phyloP scores from a whole-genome alignment of 2,797 vertebrate species.

The Vipera latastei region DNA sequence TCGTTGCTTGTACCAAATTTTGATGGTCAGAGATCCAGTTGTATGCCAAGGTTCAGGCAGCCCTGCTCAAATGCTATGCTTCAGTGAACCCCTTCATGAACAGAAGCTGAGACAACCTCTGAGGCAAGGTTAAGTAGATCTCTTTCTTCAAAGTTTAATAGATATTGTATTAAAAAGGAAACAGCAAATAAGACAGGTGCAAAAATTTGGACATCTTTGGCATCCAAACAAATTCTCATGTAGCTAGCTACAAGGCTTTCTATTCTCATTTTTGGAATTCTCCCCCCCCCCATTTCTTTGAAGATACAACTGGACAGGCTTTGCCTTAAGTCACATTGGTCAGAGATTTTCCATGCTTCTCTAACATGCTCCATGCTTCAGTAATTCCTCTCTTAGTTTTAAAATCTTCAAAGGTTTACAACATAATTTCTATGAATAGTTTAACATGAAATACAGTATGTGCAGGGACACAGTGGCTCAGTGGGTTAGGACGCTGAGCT shows the following conservation, averaged over 20 bases:
- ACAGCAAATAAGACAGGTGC: neutral
- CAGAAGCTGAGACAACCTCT: neutral
- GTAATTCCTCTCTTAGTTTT: neutral
- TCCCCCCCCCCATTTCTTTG: neutral
- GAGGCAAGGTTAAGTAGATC: neutral
- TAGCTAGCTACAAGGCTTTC: neutral
- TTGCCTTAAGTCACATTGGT: neutral
- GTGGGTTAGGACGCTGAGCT: too few relatives aligned
- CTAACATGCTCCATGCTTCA: neutral
- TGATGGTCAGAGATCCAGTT: neutral
- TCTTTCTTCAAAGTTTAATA: neutral
- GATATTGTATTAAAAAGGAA: neutral
- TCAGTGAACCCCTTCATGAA: neutral
- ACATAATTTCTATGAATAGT: neutral
- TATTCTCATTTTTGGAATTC: neutral
- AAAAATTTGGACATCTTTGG: neutral
- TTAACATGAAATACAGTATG: neutral
- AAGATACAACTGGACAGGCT: neutral
- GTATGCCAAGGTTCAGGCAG: neutral
- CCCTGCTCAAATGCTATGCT: neutral
- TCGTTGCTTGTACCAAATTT: neutral
- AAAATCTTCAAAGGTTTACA: neutral
- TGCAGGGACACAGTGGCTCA: neutral
- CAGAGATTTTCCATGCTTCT: neutral
- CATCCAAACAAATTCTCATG: neutral